Conservation (phyloP, 2,113 vertebrate genomes). For the Hydrolagus affinis region DNA sequence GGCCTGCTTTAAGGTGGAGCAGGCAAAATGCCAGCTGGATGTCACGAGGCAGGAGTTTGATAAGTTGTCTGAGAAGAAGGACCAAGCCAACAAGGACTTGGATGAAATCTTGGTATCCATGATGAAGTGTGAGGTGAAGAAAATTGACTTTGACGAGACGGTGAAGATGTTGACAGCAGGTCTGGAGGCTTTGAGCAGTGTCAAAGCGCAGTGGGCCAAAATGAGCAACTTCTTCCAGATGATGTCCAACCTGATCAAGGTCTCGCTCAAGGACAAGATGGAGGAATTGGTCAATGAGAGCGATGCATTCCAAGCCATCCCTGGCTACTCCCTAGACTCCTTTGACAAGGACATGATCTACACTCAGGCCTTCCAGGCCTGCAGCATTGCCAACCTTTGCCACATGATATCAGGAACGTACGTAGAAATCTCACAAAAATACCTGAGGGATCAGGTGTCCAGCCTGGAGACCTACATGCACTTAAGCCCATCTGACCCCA, state of each 20-base stretch:
- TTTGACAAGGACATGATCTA: slow-evolving; percentile 43
- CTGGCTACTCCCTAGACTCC: slow-evolving; percentile 32
- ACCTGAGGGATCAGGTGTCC: slow-evolving; percentile 43
- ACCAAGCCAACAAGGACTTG: slow-evolving; percentile 41
- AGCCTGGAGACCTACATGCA: slow-evolving; percentile 40
- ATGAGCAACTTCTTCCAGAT: slow-evolving; percentile 49
- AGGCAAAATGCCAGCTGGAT: slow-evolving; percentile 37
- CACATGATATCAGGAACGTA: slow-evolving; percentile 46
- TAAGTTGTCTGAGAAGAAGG: slow-evolving; percentile 38
- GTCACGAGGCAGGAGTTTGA: slow-evolving; percentile 36
- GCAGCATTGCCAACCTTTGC: slow-evolving; percentile 38
- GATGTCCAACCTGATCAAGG: slow-evolving; percentile 44
- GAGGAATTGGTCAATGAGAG: slow-evolving; percentile 37
- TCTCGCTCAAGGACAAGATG: slow-evolving; percentile 37
- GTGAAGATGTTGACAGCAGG: slow-evolving; percentile 39
- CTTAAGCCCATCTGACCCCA: slow-evolving; percentile 35
- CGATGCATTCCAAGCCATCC: not conserved
- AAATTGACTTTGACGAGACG: slow-evolving; percentile 43
- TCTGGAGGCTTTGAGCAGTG: slow-evolving; percentile 41
- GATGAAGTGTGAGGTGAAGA: slow-evolving; percentile 39
- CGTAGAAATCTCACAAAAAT: slow-evolving; percentile 39
- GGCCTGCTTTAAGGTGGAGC: slow-evolving; percentile 30
- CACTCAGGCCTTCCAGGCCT: slow-evolving; percentile 40
- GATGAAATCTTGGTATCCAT: slow-evolving; percentile 38
- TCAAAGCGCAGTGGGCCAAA: slow-evolving; percentile 46